phyloP scores from a whole-genome alignment of 2,888 invertebrate species.

The Caenorhabditis sp. region DNA sequence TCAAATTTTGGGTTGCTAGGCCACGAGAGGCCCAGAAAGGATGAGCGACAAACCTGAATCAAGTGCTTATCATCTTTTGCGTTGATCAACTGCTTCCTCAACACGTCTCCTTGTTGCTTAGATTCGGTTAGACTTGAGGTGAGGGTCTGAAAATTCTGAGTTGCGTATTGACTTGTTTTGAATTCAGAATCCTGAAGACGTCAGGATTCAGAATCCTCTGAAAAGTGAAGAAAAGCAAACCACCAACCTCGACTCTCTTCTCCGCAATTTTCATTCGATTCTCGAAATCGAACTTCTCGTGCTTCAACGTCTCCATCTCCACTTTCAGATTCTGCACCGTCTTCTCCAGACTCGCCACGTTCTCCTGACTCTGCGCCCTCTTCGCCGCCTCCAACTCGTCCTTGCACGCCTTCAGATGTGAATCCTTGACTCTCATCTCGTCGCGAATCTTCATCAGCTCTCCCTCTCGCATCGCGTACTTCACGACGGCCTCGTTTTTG shows the following conservation, averaged over 20 bases:
- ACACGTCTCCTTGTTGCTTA: constrained; percentile 72
- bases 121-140: constrained; percentile 61
- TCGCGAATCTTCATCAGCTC: constrained; percentile 76
- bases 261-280: constrained; percentile 75
- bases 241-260: constrained; percentile 70
- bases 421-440: constrained; percentile 63
- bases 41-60: too few species aligned
- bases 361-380: constrained; percentile 62
- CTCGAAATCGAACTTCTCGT: constrained; percentile 73
- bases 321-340: constrained; percentile 68
- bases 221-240: neutral
- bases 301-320: constrained; percentile 72
- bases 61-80: constrained; percentile 71
- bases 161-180: neutral
- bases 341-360: constrained; percentile 69
- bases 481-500: constrained; percentile 79
- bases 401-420: constrained; percentile 52
- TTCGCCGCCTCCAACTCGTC: constrained; percentile 46
- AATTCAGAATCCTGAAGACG: constrained; percentile 1
- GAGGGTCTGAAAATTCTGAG: constrained; percentile 59
- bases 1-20: too few species aligned
- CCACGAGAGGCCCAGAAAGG: too few species aligned
- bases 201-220: neutral
- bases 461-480: constrained; percentile 79
- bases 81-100: constrained; percentile 74